phyloP scores from a whole-genome alignment of 2,113 vertebrate species.

The Xenopus borealis region DNA sequence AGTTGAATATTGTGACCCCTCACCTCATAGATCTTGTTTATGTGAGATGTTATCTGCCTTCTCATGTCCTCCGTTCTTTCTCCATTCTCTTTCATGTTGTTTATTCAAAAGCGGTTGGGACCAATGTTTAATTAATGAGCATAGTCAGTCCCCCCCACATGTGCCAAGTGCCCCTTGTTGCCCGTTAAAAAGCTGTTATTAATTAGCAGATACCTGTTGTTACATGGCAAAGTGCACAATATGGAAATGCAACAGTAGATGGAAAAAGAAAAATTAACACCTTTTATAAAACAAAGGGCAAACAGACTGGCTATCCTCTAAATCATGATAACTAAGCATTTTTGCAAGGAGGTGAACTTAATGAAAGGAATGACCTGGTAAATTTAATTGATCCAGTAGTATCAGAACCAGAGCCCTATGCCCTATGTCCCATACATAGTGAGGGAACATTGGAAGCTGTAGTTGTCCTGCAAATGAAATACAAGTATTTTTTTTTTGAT shows the following conservation, averaged over 20 bases:
- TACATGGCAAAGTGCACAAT: not conserved
- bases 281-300: not conserved
- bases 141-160: constrained; percentile 25
- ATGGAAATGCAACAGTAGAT: not conserved
- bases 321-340: no score
- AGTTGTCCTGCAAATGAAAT: no score
- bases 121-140: constrained; percentile 26
- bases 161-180: constrained; percentile 33
- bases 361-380: no score
- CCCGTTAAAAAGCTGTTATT: constrained; percentile 43
- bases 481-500: no score
- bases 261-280: not conserved
- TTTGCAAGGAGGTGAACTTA: no score
- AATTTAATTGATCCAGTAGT: no score
- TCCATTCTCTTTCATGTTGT: constrained; percentile 19
- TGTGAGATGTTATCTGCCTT: not conserved
- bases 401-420: no score
- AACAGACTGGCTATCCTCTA: no score
- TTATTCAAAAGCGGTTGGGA: constrained; percentile 30
- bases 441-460: no score
- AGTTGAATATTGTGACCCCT: not conserved
- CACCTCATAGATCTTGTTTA: constrained; percentile 13
- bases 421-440: no score
- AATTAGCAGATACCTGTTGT: constrained; percentile 22
- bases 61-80: not conserved